Conservation (phyloP, 2,113 vertebrate species). For the Neolamprologus fasciatus region DNA sequence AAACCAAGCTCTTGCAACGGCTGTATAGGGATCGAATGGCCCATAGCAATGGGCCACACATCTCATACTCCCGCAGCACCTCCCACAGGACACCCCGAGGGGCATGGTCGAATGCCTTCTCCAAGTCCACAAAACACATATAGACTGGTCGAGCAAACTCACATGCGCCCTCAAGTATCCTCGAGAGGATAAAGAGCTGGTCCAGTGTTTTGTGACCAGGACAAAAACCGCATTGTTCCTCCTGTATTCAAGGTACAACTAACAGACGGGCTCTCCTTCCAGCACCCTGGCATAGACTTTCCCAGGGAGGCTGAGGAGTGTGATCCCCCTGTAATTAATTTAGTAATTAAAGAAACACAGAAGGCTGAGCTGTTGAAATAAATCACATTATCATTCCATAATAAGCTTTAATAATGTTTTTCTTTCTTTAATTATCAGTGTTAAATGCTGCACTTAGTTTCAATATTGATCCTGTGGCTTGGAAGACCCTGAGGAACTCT, state of each 20-base stretch:
- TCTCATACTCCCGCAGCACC: background rate
- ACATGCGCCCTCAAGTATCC: background rate
- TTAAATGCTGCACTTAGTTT: background rate
- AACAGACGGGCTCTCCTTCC: background rate
- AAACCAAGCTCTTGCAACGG: background rate
- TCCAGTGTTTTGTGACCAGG: background rate
- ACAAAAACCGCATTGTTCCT: background rate
- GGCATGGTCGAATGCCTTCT: background rate
- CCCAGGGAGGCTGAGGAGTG: background rate
- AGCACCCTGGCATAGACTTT: background rate
- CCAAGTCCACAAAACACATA: background rate
- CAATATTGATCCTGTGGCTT: background rate
- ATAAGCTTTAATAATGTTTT: background rate
- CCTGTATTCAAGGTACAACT: background rate
- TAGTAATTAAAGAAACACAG: background rate
- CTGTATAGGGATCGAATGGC: background rate
- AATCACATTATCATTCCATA: background rate
- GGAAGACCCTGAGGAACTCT: background rate
- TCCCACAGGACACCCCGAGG: background rate
- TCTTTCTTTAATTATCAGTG: background rate
- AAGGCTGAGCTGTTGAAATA: background rate
- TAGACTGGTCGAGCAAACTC: background rate
- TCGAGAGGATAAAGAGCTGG: background rate
- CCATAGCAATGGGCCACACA: background rate
- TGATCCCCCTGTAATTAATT: background rate